These are phyloP conservation scores for Rhegmatorhina hoffmannsi DNA, from an alignment of 2,113 vertebrate species.

Conservation along the genomic window DNA sequence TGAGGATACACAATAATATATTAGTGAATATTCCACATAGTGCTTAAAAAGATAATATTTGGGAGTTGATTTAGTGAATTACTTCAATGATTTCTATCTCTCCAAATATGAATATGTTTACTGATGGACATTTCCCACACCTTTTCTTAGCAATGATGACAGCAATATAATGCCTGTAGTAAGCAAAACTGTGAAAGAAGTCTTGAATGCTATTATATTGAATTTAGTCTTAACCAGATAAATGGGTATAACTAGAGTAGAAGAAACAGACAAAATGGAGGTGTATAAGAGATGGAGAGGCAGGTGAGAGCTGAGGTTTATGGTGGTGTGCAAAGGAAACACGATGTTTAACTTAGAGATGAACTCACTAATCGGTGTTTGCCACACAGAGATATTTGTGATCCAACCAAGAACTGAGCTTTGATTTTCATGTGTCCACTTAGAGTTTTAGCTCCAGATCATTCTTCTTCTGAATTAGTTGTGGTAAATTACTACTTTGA, in stretches of 20 bases:
- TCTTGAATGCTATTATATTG: neutral
- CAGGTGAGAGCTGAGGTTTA: neutral
- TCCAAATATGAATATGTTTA: neutral
- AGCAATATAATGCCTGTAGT: neutral
- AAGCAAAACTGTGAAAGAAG: neutral
- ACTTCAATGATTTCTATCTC: neutral
- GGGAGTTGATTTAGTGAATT: neutral
- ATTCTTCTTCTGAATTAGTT: neutral
- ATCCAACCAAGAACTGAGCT: neutral
- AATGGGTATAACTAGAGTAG: neutral
- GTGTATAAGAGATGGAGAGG: neutral
- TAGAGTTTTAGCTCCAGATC: neutral
- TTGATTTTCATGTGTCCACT: neutral
- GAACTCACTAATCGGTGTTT: neutral
- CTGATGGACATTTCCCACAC: neutral
- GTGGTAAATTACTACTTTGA: neutral
- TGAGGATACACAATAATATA: fast-evolving
- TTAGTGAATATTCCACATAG: neutral
- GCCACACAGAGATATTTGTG: neutral
- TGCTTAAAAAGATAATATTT: neutral
- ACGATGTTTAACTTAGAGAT: neutral
- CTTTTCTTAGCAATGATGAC: neutral
- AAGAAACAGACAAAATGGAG: neutral
- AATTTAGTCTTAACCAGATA: neutral
- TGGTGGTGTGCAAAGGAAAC: neutral